phyloP scores from a whole-genome alignment of 1,140 invertebrate genomes.

The Apis mellifera region Amel_HAv3.1 CM009943.2:384001-384500 shows the following conservation, averaged over 20 bases:
- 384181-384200: not conserved
- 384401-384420: slow-evolving; percentile 24
- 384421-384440: slow-evolving; percentile 23
- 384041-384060: too few species aligned
- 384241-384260: not conserved
- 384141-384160: too few species aligned
- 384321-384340: slow-evolving; percentile 26
- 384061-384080: too few species aligned
- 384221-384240: not conserved
- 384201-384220: too few species aligned
- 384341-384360: slow-evolving; percentile 30
- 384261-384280: not conserved
- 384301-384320: not conserved
- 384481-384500: not conserved
- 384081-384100: too few species aligned
- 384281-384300: slow-evolving; percentile 14
- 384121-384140: too few species aligned
- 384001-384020: too few species aligned
- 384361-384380: slow-evolving; percentile 21
- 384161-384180: too few species aligned
- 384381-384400: slow-evolving; percentile 48
- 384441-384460: slow-evolving; percentile 37
- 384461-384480: not conserved
- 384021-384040: too few species aligned
- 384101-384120: too few species aligned